These are phyloP conservation scores for Serranus cabrilla DNA, from an alignment of 2,797 vertebrate species.

Conservation along the genomic window DNA sequence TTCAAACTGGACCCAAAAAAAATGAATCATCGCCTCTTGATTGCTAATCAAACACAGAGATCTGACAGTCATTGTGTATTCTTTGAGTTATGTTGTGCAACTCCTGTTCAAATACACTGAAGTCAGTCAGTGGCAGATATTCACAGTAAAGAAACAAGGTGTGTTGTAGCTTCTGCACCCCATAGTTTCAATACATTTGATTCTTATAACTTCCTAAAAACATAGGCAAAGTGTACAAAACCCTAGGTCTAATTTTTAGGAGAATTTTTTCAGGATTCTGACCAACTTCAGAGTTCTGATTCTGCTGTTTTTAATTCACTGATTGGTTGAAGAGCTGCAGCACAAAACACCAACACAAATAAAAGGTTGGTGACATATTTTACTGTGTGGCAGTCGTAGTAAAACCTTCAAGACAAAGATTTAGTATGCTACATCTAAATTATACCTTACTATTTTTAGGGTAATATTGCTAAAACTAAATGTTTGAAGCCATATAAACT, in stretches of 20 bases:
- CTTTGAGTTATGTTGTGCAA: background rate
- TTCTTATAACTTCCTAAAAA: background rate
- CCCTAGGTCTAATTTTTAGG: background rate
- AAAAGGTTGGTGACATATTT: background rate
- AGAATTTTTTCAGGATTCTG: background rate
- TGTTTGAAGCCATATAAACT: background rate
- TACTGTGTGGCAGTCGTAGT: background rate
- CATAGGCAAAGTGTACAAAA: too few species aligned
- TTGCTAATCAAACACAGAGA: constrained; percentile 1
- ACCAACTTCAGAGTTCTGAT: too few species aligned
- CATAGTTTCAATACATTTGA: background rate
- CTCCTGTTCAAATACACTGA: constrained; percentile 1
- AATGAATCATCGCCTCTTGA: background rate
- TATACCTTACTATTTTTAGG: background rate
- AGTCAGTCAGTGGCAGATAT: background rate
- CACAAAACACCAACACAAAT: constrained; percentile 3
- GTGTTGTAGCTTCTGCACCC: background rate
- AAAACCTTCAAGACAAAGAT: background rate
- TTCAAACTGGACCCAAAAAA: background rate
- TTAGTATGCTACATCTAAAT: background rate
- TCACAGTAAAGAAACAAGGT: background rate
- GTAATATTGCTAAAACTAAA: background rate
- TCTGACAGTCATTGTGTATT: background rate
- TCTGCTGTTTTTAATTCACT: too few species aligned
- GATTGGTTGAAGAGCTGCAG: background rate